phyloP scores from a whole-genome alignment of 2,113 vertebrate species.

The Platysteira castanea region DNA sequence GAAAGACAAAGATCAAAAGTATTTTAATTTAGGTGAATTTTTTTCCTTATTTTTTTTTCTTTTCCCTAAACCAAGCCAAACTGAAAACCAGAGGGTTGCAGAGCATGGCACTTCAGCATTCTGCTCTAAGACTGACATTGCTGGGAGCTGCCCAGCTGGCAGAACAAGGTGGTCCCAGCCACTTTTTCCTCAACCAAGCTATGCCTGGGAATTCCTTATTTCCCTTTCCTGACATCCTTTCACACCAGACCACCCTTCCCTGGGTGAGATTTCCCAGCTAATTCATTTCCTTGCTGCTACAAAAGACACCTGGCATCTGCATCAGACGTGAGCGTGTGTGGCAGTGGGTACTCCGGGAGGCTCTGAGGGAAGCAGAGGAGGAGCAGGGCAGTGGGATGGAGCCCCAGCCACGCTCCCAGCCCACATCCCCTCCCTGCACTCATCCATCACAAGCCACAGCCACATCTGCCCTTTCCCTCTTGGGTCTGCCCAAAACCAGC shows the following conservation, averaged over 20 bases:
- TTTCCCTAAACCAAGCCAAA: neutral
- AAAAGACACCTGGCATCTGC: rapidly evolving
- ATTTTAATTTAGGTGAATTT: slow-evolving; percentile 48
- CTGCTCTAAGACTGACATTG: neutral
- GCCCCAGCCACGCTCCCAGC: rapidly evolving
- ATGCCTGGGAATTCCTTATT: neutral
- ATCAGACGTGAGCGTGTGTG: rapidly evolving
- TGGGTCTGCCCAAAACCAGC: neutral
- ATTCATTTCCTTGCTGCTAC: neutral
- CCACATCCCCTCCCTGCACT: rapidly evolving
- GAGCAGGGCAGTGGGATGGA: neutral
- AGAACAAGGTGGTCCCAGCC: neutral
- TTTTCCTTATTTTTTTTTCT: neutral
- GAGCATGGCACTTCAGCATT: neutral
- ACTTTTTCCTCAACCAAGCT: neutral
- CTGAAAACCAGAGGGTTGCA: neutral
- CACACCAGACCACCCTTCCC: neutral
- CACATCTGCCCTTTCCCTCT: neutral
- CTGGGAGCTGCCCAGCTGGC: neutral
- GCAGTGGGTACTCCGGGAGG: rapidly evolving
- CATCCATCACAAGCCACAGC: neutral
- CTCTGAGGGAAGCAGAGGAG: neutral
- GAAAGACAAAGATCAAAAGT: slow-evolving; percentile 58
- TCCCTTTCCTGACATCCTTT: neutral
- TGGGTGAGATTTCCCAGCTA: neutral